These are phyloP conservation scores for Odocoileus hemionus DNA, from an alignment of 2,113 vertebrate species.

Conservation along the genomic window DNA sequence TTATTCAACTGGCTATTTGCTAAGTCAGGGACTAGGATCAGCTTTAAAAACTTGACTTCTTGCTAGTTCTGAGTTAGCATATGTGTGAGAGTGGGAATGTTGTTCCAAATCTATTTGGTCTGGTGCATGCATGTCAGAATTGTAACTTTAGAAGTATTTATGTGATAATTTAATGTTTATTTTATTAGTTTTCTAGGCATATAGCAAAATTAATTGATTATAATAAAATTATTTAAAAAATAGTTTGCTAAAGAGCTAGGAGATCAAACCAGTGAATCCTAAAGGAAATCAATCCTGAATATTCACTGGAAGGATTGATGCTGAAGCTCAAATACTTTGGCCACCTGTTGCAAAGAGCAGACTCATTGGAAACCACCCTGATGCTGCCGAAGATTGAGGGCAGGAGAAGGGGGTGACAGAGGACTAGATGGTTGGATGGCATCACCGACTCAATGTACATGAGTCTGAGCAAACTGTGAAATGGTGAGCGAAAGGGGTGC, in stretches of 20 bases:
- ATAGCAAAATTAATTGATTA: neutral
- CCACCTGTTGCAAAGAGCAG: neutral
- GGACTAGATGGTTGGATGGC: neutral
- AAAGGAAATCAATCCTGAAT: neutral
- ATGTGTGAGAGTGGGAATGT: no score
- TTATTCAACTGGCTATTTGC: neutral
- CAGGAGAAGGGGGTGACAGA: neutral
- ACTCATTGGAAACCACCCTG: neutral
- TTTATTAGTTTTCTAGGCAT: neutral
- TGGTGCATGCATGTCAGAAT: neutral
- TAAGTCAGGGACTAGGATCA: neutral
- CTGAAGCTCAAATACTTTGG: neutral
- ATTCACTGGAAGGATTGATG: neutral
- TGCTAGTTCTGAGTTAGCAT: neutral
- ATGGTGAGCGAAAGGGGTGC: neutral
- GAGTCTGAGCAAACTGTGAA: neutral
- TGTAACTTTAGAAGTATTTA: neutral
- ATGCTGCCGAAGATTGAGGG: neutral
- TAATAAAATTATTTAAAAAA: neutral
- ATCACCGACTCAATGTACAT: neutral
- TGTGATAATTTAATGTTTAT: neutral
- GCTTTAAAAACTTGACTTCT: neutral
- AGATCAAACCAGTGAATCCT: neutral
- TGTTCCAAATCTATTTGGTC: neutral
- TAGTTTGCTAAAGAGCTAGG: neutral